Conservation (phyloP, 2,797 vertebrate genomes). For the Falco cherrug region DNA sequence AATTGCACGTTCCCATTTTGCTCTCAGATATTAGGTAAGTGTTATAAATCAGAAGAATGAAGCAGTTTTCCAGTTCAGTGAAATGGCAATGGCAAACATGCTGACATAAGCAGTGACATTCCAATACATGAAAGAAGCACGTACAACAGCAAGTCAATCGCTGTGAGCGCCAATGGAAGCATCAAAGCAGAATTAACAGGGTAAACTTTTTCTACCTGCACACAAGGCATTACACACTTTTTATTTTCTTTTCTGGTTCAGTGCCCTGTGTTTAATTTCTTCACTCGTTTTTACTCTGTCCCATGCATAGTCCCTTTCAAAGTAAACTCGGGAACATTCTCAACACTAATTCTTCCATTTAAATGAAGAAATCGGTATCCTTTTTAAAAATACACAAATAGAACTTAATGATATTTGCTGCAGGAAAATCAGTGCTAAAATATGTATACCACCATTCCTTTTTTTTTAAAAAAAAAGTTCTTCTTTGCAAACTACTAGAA, state of each 20-base stretch:
- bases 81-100: constrained; percentile 27
- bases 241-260: background rate
- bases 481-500: background rate
- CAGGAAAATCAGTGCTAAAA: background rate
- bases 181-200: background rate
- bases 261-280: background rate
- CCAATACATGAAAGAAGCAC: background rate
- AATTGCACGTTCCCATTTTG: background rate
- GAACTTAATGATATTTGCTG: background rate
- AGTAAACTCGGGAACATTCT: background rate
- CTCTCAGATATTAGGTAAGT: background rate
- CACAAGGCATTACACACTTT: constrained; percentile 59
- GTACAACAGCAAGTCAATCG: background rate
- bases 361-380: background rate
- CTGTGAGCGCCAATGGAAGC: constrained; percentile 13
- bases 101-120: constrained; percentile 41
- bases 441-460: background rate
- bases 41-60: background rate
- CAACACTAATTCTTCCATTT: background rate
- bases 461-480: background rate
- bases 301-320: background rate
- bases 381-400: background rate
- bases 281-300: background rate
- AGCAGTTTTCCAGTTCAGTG: background rate
- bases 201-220: background rate